These are phyloP conservation scores for Gymnothorax javanicus DNA, from an alignment of 2,797 vertebrate species.

Conservation along the genomic window DNA sequence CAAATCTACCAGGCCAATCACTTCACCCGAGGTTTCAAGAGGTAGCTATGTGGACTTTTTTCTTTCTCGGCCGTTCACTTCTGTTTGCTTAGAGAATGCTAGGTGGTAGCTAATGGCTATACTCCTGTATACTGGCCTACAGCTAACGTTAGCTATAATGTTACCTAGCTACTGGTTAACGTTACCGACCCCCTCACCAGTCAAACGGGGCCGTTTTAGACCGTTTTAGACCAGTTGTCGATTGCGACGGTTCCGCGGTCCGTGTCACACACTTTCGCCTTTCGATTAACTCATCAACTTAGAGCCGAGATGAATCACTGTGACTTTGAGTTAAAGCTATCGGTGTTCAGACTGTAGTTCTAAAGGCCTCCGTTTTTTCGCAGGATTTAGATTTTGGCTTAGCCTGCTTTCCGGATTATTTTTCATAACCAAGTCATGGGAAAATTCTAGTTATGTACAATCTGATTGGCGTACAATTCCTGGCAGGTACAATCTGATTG, in stretches of 20 bases:
- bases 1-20: slow-evolving; percentile 26
- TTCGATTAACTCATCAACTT: neutral
- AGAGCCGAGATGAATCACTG: no score
- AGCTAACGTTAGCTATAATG: slow-evolving; percentile 5
- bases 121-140: neutral
- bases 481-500: no score
- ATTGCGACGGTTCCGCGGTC: neutral
- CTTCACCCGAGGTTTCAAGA: slow-evolving; percentile 29
- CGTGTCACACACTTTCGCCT: neutral
- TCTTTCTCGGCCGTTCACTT: neutral
- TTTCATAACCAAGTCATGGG: no score
- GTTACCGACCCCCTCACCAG: neutral
- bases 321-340: no score
- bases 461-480: no score
- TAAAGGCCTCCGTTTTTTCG: slow-evolving; percentile 10
- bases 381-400: neutral
- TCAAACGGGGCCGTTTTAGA: neutral
- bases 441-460: no score
- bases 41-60: slow-evolving; percentile 19
- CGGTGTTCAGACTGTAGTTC: neutral
- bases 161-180: neutral
- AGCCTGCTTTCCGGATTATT: no score
- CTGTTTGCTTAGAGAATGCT: slow-evolving; percentile 2
- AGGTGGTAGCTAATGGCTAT: neutral
- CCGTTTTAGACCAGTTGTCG: neutral